A percentile compares a stretch with the other conserved stretches of the same genome.
These are phyloP conservation scores for Heliconius melpomene DNA, from an alignment of 1,140 invertebrate species.

Conservation along the genomic window DNA sequence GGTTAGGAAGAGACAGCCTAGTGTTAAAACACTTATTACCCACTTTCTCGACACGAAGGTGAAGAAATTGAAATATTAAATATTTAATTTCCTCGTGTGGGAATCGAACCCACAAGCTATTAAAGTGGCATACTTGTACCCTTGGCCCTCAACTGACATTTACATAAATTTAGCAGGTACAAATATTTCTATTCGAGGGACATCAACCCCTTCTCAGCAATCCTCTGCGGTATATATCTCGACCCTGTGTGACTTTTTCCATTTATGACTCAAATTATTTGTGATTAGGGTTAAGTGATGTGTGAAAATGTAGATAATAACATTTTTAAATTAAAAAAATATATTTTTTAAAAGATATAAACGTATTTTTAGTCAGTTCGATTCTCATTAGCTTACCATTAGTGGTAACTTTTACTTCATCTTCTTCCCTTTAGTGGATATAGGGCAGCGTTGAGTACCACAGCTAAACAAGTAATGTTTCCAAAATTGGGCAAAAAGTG, in stretches of 20 bases:
- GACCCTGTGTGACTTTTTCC: neutral
- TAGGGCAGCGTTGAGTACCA: too few species aligned
- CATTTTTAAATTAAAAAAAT: neutral
- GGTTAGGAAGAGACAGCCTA: neutral
- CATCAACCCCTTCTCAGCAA: neutral
- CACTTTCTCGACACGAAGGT: too few species aligned
- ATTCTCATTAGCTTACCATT: too few species aligned
- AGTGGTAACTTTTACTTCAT: too few species aligned
- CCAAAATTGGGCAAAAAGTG: too few species aligned
- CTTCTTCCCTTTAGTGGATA: too few species aligned
- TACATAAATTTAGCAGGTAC: neutral
- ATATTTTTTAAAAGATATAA: neutral
- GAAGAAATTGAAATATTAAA: too few species aligned
- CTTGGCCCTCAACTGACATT: too few species aligned
- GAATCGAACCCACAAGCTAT: too few species aligned
- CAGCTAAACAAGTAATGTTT: too few species aligned
- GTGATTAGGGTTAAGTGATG: slow-evolving; percentile 1
- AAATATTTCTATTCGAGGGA: slow-evolving; percentile 1
- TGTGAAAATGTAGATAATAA: neutral
- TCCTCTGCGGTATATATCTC: neutral
- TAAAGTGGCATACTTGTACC: too few species aligned
- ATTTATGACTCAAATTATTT: neutral
- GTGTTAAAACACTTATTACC: neutral
- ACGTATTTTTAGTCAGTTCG: neutral
- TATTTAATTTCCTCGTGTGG: too few species aligned